These are phyloP conservation scores for Pachliopta kotzebuea DNA, from an alignment of 2,888 invertebrate species.

Conservation along the genomic window DNA sequence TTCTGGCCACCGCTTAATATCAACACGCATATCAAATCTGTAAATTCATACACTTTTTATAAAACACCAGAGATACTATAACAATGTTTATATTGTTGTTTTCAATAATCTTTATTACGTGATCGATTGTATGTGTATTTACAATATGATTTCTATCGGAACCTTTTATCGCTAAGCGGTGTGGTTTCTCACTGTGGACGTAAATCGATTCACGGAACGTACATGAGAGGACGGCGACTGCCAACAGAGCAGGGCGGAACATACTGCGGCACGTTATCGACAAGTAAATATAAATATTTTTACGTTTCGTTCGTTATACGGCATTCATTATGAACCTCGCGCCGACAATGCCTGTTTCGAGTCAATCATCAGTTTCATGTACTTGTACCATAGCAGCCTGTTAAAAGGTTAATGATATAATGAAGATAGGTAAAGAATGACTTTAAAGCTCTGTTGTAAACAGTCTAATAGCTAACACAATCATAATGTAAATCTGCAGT, in stretches of 20 bases:
- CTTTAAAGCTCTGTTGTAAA: no score
- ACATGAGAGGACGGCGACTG: slow-evolving; percentile 65
- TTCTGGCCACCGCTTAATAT: slow-evolving; percentile 67
- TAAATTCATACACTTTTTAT: slow-evolving; percentile 38
- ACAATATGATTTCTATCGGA: slow-evolving; percentile 48
- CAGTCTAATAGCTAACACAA: no score
- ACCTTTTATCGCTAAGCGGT: slow-evolving; percentile 69
- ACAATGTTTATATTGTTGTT: background rate
- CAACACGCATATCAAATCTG: slow-evolving; percentile 71
- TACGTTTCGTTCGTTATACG: background rate
- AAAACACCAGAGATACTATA: background rate
- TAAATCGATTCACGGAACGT: slow-evolving; percentile 58
- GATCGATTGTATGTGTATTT: slow-evolving; percentile 19
- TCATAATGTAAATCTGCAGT: no score
- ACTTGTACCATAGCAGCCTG: background rate
- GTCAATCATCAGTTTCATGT: background rate
- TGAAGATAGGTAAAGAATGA: no score
- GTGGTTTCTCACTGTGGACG: slow-evolving; percentile 51
- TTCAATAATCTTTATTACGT: background rate
- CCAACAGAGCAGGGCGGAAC: slow-evolving; percentile 62
- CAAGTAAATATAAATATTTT: slow-evolving; percentile 30
- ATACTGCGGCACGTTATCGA: slow-evolving; percentile 55
- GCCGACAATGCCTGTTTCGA: slow-evolving; percentile 1
- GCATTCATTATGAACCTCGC: slow-evolving; percentile 1
- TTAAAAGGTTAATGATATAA: background rate